phyloP scores from a whole-genome alignment of 2,888 invertebrate genomes.

The Torymus tubicola region DNA sequence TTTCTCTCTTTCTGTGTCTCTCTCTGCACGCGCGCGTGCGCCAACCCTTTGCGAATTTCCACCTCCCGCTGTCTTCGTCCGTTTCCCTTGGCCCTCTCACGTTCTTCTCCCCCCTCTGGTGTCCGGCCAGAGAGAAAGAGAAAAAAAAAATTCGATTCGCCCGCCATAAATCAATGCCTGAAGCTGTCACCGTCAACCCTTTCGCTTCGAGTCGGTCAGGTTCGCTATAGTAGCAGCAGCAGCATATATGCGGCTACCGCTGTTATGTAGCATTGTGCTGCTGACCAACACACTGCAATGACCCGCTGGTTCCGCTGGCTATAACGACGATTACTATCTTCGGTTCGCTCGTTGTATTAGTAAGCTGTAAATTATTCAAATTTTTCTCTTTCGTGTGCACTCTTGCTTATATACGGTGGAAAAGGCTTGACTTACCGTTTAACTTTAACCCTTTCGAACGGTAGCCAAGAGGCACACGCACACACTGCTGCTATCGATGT shows the following conservation, averaged over 20 bases:
- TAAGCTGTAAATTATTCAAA: constrained; percentile 70
- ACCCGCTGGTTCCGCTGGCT: constrained; percentile 65
- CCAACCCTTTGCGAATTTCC: constrained; percentile 43
- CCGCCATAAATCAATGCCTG: constrained; percentile 70
- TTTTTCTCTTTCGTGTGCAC: constrained; percentile 43
- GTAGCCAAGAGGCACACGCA: too few relatives aligned
- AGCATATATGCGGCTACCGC: constrained; percentile 60
- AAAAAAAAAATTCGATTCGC: constrained; percentile 69
- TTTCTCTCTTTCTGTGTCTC: background rate
- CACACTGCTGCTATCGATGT: too few relatives aligned
- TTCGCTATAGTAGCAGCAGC: background rate
- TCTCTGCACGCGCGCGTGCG: background rate
- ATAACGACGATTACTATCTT: constrained; percentile 64
- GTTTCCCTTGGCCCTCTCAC: background rate
- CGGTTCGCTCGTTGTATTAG: constrained; percentile 66
- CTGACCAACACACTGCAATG: constrained; percentile 66
- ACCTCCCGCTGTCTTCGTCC: constrained; percentile 22
- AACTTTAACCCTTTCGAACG: constrained; percentile 40
- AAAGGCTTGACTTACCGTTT: too few relatives aligned
- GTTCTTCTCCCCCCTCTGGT: constrained; percentile 8
- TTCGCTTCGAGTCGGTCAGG: constrained; percentile 40
- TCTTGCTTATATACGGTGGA: background rate
- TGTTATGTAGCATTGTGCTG: constrained; percentile 61
- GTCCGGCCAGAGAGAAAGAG: background rate
- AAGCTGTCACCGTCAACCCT: constrained; percentile 59